Base-by-base conservation (phyloP, 1,140 invertebrate species). In the Pygmarrhopalites habei region DNA sequence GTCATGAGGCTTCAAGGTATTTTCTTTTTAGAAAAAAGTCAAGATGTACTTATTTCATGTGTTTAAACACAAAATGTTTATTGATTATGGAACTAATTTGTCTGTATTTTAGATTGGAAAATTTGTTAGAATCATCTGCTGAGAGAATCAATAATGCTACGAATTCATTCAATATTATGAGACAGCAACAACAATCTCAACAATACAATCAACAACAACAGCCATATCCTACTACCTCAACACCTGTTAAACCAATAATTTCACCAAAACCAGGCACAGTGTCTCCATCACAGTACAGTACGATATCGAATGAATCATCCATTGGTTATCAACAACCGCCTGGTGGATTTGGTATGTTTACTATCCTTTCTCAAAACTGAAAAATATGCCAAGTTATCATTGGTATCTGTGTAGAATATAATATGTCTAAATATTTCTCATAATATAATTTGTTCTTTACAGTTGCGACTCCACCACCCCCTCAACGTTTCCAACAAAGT, bases 41-140 rank as follows among this genome's bases (percentile, higher is more conserved):
- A 49, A 3, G 41, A 52, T 62, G 46, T 30, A 26, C 39, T 28
- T 46, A 25, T n/a, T n/a, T n/a, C n/a, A n/a, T n/a, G n/a, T n/a
- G n/a, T n/a, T n/a, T n/a, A n/a, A n/a, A n/a, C n/a, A n/a, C n/a
- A n/a, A n/a, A n/a, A n/a, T n/a, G n/a, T n/a, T n/a, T n/a, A n/a
- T n/a, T n/a, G n/a, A n/a, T n/a, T n/a, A n/a, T n/a, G n/a, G n/a
- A n/a, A n/a, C n/a, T n/a, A n/a, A n/a, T n/a, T n/a, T n/a, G n/a
- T 12, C 52, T 60, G 12, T n/a, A 35, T 57, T 58, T 35, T 12
- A 73, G 73, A 46, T 66, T 73, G 52, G 73, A 74, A 41, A 66
- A 65, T 30, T 60, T 73, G 25, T 64, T 72, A 23, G 72, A 73
- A 67, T 69, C 70, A 19, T 72, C 71, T 32, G 72, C 70, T 46